Evolutionary conservation across 2,888 invertebrate genomes (phyloP).

Genomic region (Caradrina kadenii): DNA sequence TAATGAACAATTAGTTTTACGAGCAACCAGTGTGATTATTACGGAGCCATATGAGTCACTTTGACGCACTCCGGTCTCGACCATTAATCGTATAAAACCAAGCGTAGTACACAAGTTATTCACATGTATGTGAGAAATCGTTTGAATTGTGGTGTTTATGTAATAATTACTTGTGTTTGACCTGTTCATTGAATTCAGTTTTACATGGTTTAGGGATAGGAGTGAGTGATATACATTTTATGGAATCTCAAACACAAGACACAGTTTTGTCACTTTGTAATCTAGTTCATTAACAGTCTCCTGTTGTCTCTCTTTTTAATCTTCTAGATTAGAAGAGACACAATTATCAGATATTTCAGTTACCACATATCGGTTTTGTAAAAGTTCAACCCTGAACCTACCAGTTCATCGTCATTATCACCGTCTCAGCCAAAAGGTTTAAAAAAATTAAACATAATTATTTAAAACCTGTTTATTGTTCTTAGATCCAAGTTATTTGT

Average conservation of each 20-base stretch:
- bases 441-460: too few species aligned
- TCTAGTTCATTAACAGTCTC: neutral
- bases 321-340: neutral
- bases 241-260: neutral
- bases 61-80: conserved; percentile 51
- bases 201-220: neutral
- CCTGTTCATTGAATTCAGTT: conserved; percentile 13
- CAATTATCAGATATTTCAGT: neutral
- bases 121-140: conserved; percentile 36
- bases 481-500: conserved; percentile 10
- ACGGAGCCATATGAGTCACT: conserved; percentile 52
- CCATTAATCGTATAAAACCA: conserved; percentile 26
- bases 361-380: neutral
- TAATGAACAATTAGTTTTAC: conserved; percentile 62
- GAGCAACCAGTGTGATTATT: conserved; percentile 46
- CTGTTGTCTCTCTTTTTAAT: neutral
- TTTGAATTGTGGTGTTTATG: conserved; percentile 24
- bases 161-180: conserved; percentile 16
- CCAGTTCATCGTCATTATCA: neutral
- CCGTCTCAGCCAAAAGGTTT: neutral
- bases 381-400: neutral
- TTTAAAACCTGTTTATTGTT: neutral
- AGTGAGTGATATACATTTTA: neutral
- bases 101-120: conserved; percentile 8
- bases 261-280: neutral